Percentiles rank a stretch among this genome's conserved stretches.
Evolutionary conservation across 2,113 vertebrate species (phyloP).

Genomic region (Ranitomeya imitator): DNA sequence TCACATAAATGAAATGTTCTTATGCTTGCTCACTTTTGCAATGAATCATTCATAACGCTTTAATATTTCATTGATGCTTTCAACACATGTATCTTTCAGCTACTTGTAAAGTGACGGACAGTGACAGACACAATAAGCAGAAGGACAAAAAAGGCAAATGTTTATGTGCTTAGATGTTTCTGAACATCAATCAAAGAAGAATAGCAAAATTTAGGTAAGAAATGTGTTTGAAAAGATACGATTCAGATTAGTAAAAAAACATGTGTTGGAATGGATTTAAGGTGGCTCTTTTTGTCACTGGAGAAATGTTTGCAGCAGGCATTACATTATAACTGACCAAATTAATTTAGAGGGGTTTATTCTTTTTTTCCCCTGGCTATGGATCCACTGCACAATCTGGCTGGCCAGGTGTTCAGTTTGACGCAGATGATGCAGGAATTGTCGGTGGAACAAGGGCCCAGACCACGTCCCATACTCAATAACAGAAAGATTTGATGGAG

Average conservation of each 20-base stretch:
- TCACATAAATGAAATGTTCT: constrained; percentile 32
- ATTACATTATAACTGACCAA: too few relatives aligned
- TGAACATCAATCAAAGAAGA: neutral
- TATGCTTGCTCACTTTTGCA: constrained; percentile 34
- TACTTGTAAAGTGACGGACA: constrained; percentile 28
- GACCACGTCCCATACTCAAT: too few relatives aligned
- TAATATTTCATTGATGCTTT: constrained; percentile 41
- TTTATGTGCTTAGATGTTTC: neutral
- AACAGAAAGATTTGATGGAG: too few relatives aligned
- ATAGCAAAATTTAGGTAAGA: neutral
- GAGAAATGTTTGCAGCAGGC: too few relatives aligned
- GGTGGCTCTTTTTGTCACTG: too few relatives aligned
- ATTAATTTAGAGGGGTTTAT: too few relatives aligned
- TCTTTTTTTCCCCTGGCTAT: too few relatives aligned
- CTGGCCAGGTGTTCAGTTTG: too few relatives aligned
- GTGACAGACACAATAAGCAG: constrained; percentile 9
- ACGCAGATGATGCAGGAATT: too few relatives aligned
- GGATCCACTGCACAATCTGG: too few relatives aligned
- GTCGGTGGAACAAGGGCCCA: too few relatives aligned
- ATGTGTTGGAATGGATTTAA: too few relatives aligned
- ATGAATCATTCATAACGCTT: constrained; percentile 41
- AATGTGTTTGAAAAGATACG: neutral
- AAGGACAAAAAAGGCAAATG: constrained; percentile 5
- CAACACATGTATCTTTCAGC: constrained; percentile 40
- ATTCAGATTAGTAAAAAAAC: neutral